Conservation (phyloP, 2,797 vertebrate genomes). For the Syngnathus acus region DNA sequence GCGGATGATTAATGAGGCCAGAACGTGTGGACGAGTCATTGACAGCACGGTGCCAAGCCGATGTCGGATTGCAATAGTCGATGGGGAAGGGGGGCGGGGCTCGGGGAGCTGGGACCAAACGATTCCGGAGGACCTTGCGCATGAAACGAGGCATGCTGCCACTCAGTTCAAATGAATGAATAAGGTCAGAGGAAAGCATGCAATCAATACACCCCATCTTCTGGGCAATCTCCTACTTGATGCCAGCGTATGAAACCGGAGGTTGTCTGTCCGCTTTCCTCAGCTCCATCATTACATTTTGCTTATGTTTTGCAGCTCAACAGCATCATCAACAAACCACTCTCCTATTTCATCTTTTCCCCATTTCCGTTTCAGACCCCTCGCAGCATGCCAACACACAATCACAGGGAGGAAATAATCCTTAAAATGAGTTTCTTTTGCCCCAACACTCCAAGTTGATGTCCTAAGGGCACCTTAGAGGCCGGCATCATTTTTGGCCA, state of each 20-base stretch:
- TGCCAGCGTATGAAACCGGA: slow-evolving; percentile 29
- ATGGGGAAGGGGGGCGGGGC: slow-evolving; percentile 15
- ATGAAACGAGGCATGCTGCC: slow-evolving; percentile 23
- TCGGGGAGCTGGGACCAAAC: slow-evolving; percentile 4
- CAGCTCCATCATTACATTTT: slow-evolving; percentile 17
- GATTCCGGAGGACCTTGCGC: slow-evolving; percentile 16
- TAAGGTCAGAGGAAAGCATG: slow-evolving; percentile 22
- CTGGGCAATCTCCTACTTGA: slow-evolving; percentile 26
- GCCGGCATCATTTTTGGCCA: background rate
- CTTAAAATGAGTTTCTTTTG: slow-evolving; percentile 30
- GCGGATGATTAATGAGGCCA: slow-evolving; percentile 68
- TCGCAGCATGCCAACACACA: slow-evolving; percentile 29
- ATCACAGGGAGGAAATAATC: slow-evolving; percentile 12
- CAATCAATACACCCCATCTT: slow-evolving; percentile 41
- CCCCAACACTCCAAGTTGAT: background rate
- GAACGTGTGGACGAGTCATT: slow-evolving; percentile 43
- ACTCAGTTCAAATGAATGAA: slow-evolving; percentile 43
- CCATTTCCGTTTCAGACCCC: slow-evolving; percentile 32
- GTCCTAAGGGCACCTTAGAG: background rate
- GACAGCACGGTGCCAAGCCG: slow-evolving; percentile 41
- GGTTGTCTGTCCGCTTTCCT: slow-evolving; percentile 14
- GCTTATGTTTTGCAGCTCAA: slow-evolving; percentile 9
- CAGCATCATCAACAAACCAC: background rate
- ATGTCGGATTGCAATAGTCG: slow-evolving; percentile 5
- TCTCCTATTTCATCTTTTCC: slow-evolving; percentile 18